Percentiles rank a stretch among this genome's conserved stretches.
Conservation (phyloP, 2,113 vertebrate genomes). For the Tragelaphus imberbis region DNA sequence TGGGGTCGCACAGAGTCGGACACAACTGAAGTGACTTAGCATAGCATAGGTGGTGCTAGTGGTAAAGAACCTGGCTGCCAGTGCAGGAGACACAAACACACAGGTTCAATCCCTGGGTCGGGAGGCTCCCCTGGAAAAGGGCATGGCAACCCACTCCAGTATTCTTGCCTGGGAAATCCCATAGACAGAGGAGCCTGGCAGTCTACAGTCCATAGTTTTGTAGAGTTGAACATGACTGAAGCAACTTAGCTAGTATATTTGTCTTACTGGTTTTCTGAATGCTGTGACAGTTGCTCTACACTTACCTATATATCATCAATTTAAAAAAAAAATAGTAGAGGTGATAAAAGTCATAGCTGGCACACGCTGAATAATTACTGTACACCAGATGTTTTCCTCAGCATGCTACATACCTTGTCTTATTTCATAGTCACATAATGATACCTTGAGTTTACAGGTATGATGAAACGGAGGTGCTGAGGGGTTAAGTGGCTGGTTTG, state of each 20-base stretch:
- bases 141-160: neutral
- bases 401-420: neutral
- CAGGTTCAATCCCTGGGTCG: neutral
- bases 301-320: neutral
- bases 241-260: neutral
- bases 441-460: neutral
- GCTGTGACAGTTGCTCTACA: neutral
- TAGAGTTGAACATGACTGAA: neutral
- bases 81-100: neutral
- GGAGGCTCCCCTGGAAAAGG: neutral
- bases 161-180: neutral
- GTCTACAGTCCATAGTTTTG: neutral
- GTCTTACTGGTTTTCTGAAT: neutral
- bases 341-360: neutral
- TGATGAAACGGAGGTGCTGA: neutral
- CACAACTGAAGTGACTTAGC: too few relatives aligned
- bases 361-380: neutral
- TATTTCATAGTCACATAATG: neutral
- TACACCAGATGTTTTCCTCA: neutral
- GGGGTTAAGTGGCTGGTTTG: neutral
- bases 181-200: neutral
- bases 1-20: too few relatives aligned
- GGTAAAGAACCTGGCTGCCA: neutral
- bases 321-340: neutral
- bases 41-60: neutral